Base-by-base conservation (phyloP, 2,888 invertebrate species). In the Nesidiocoris tenuis region DNA sequence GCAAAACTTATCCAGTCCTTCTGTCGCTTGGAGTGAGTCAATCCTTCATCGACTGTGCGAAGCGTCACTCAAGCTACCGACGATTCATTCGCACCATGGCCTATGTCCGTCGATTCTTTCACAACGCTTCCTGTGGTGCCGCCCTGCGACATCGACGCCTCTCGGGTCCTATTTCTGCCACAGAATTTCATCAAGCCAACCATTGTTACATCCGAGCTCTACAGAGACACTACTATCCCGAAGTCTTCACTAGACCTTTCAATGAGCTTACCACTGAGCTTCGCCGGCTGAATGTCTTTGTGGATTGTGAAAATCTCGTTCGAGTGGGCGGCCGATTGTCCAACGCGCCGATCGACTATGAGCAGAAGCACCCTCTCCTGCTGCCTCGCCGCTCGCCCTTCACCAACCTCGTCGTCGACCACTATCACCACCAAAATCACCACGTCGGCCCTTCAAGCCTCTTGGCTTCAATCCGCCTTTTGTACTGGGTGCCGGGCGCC, bases 281-380 rank as follows among this genome's bases (percentile, higher is more conserved):
- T 5, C 56, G 56, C 54, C 61, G 61, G 3, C 72, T 75, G 22
- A 63, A 39, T 9, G 59, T 66, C 1, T 76, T 74, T 74, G 7
- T 74, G 16, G 76, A 76, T 25, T 9, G n/a, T 1, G 5, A 12
- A 7, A 65, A 72, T 22, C 1, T 76, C 16, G 3, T 72, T 19
- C 63, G 76, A 61, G 76, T 76, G 57, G 76, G 76, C 59, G 76
- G 76, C 17, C 56, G 76, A 23, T 21, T 76, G 2, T 23, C 55
- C 9, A 74, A 65, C 21, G 22, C 72, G 5, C 23, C 24, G 7
- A n/a, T 76, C 5, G 55, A 64, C 3, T 16, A 17, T n/a, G 74
- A 75, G n/a, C 23, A 39, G 5, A 72, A 72, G 24, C 67, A 66
- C 25, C 72, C 76, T 2, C 59, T 76, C 2, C 18, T 76, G 19